These are phyloP conservation scores for Panorpa germanica DNA, from an alignment of 2,888 invertebrate species.

Conservation along the genomic window DNA sequence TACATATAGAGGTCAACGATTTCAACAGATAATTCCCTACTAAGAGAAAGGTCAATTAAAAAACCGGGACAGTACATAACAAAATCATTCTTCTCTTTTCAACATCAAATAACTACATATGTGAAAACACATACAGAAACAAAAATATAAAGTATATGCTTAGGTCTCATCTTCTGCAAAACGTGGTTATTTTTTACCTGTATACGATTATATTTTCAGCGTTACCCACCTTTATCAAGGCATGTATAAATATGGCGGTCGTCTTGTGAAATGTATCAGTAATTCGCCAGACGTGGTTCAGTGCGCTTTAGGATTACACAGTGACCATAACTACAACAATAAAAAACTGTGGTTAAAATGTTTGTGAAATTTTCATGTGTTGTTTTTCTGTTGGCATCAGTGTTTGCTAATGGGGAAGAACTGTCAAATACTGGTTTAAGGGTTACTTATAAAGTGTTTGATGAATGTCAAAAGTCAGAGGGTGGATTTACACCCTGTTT, in stretches of 20 bases:
- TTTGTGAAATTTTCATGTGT: conserved; percentile 17
- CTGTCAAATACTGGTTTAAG: conserved; percentile 38
- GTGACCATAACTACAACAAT: background rate
- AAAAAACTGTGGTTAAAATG: conserved; percentile 12
- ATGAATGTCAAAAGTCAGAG: conserved; percentile 52
- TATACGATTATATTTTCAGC: no score
- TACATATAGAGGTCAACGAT: no score
- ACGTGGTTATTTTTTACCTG: no score
- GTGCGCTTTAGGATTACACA: conserved; percentile 15
- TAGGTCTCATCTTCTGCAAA: no score
- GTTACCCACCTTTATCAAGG: conserved; percentile 2
- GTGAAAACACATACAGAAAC: no score
- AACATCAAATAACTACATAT: no score
- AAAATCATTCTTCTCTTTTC: no score
- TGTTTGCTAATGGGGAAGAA: conserved; percentile 19
- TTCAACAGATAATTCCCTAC: no score
- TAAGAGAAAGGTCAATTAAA: no score
- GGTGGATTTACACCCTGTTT: conserved; percentile 51
- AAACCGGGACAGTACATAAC: no score
- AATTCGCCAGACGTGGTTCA: conserved; percentile 28
- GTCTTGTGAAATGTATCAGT: conserved; percentile 27
- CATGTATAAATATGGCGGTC: conserved; percentile 26
- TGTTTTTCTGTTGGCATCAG: conserved; percentile 17
- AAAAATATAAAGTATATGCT: no score
- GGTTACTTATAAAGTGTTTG: conserved; percentile 50